phyloP scores from a whole-genome alignment of 2,888 invertebrate species.

The Sclerodermus sp. region DNA sequence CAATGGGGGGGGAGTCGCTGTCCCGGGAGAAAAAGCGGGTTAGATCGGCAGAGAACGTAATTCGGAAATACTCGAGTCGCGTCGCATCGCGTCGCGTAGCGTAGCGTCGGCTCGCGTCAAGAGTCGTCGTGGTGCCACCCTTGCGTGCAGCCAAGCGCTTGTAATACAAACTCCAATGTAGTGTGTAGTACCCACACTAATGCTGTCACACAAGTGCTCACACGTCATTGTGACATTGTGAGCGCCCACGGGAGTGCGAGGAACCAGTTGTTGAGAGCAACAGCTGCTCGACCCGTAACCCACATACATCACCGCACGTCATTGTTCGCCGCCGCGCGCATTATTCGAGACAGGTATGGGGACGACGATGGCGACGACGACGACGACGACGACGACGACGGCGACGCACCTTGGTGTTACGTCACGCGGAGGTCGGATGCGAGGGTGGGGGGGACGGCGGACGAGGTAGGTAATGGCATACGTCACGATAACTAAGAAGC shows the following conservation, averaged over 20 bases:
- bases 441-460: conserved; percentile 29
- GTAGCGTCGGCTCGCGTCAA: conserved; percentile 43
- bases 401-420: conserved; percentile 37
- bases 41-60: too few species aligned
- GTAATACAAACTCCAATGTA: conserved; percentile 49
- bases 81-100: too few species aligned
- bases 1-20: too few species aligned
- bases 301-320: conserved; percentile 56
- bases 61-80: conserved; percentile 19
- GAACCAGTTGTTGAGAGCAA: conserved; percentile 52
- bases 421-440: too few species aligned
- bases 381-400: too few species aligned
- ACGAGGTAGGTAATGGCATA: conserved; percentile 29
- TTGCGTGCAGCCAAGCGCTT: conserved; percentile 48
- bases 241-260: conserved; percentile 47
- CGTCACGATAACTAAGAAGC: neutral
- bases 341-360: conserved; percentile 50
- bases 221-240: conserved; percentile 54
- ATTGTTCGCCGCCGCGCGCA: conserved; percentile 47
- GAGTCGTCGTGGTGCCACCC: conserved; percentile 36
- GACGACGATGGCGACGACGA: too few species aligned
- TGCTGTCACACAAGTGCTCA: conserved; percentile 54
- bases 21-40: too few species aligned
- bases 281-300: conserved; percentile 56
- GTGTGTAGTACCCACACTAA: conserved; percentile 47